Conservation (phyloP, 2,113 vertebrate genomes). For the Tautogolabrus adspersus region DNA sequence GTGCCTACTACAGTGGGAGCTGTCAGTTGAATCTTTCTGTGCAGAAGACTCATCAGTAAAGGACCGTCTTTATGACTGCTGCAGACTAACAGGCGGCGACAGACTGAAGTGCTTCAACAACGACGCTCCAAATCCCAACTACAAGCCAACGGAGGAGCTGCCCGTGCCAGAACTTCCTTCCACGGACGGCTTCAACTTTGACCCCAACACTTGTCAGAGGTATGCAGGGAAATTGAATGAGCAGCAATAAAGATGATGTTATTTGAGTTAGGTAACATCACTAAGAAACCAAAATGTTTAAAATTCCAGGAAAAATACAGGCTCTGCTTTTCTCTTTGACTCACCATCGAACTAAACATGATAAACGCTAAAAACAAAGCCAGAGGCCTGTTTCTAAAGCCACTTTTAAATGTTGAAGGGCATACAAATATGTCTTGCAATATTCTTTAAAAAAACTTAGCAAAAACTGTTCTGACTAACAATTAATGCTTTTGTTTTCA, state of each 20-base stretch:
- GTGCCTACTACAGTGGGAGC: conserved; percentile 76
- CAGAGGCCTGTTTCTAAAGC: no score
- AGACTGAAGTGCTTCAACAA: conserved; percentile 75
- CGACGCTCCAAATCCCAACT: conserved; percentile 60
- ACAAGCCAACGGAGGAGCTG: conserved; percentile 49
- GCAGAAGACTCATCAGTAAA: conserved; percentile 69
- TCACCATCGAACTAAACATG: no score
- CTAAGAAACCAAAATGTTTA: no score
- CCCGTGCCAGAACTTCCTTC: neutral
- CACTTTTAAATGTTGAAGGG: no score
- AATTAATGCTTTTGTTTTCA: no score
- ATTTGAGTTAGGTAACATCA: neutral
- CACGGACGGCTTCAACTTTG: conserved; percentile 63
- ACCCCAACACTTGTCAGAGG: conserved; percentile 69
- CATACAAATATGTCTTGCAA: no score
- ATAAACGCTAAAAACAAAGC: no score
- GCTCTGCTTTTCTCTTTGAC: no score
- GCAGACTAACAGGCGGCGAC: neutral
- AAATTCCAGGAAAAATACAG: no score
- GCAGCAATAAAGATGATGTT: neutral
- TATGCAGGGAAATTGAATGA: conserved; percentile 29
- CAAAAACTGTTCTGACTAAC: no score
- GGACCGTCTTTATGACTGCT: conserved; percentile 74
- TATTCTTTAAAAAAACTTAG: no score
- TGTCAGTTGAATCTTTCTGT: conserved; percentile 73